Percentiles rank a stretch among this genome's conserved stretches.
Evolutionary conservation across 2,888 invertebrate species (phyloP).

Genomic region (Agriopis leucophaearia): DNA sequence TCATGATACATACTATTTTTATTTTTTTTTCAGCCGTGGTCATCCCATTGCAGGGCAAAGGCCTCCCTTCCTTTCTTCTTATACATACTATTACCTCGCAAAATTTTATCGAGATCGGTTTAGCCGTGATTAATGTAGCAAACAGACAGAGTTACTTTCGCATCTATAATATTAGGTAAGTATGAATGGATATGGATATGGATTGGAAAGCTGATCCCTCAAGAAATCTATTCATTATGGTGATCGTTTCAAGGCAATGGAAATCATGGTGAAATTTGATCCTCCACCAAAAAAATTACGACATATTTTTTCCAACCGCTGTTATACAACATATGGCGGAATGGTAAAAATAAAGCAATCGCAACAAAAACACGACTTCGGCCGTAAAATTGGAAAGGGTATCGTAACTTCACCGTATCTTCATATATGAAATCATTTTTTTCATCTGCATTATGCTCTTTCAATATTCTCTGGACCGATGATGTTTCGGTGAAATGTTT

Average conservation of each 20-base stretch:
- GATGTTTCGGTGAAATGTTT: conserved; percentile 43
- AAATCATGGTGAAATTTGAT: background rate
- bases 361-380: conserved; percentile 38
- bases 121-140: no score
- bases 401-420: conserved; percentile 38
- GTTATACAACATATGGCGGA: conserved; percentile 32
- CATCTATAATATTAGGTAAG: no score
- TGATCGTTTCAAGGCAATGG: background rate
- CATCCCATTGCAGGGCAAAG: no score
- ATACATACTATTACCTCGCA: no score
- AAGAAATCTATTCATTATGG: background rate
- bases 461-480: conserved; percentile 43
- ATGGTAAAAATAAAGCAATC: conserved; percentile 42
- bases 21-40: no score
- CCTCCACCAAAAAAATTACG: conserved; percentile 28
- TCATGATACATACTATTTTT: no score
- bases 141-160: no score
- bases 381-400: conserved; percentile 40
- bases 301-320: conserved; percentile 32
- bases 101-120: no score
- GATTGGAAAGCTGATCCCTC: no score
- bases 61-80: no score
- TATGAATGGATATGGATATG: no score
- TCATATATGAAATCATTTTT: conserved; percentile 39
- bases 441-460: conserved; percentile 43